Evolutionary conservation across 1,140 invertebrate genomes (phyloP).

Genomic region (Coelopa frigida): DNA sequence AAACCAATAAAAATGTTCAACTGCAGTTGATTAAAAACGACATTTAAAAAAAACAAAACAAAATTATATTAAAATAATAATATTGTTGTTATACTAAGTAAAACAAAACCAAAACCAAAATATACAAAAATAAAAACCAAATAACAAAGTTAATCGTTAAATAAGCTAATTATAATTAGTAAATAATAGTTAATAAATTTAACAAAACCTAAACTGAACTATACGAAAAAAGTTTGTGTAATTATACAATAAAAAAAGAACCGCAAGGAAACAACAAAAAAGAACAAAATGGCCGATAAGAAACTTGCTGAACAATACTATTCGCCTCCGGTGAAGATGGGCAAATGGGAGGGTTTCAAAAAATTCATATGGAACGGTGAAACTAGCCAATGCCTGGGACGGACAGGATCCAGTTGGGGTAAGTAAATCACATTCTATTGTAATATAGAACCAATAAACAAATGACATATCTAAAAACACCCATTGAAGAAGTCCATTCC

Average conservation of each 20-base stretch:
- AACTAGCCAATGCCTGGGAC: conserved; percentile 77
- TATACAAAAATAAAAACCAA: conserved; percentile 4
- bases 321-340: conserved; percentile 67
- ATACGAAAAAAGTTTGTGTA: not conserved
- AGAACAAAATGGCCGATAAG: conserved; percentile 61
- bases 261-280: conserved; percentile 18
- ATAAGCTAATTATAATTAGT: not conserved
- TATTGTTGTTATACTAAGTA: conserved; percentile 8
- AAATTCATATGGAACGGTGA: conserved; percentile 82
- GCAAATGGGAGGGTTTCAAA: conserved; percentile 77
- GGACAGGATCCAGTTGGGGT: conserved; percentile 87
- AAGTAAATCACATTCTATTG: no score
- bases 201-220: not conserved
- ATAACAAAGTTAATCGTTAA: conserved; percentile 7
- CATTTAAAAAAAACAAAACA: conserved; percentile 6
- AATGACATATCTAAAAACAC: no score
- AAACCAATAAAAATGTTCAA: conserved; percentile 34
- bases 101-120: not conserved
- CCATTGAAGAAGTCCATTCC: no score
- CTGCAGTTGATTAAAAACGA: conserved; percentile 38
- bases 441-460: no score
- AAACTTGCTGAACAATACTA: conserved; percentile 69
- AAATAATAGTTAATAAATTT: not conserved
- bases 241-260: conserved; percentile 16
- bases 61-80: conserved; percentile 2